These are phyloP conservation scores for Achatina immaculata DNA, from an alignment of 1,140 invertebrate species.

Conservation along the genomic window DNA sequence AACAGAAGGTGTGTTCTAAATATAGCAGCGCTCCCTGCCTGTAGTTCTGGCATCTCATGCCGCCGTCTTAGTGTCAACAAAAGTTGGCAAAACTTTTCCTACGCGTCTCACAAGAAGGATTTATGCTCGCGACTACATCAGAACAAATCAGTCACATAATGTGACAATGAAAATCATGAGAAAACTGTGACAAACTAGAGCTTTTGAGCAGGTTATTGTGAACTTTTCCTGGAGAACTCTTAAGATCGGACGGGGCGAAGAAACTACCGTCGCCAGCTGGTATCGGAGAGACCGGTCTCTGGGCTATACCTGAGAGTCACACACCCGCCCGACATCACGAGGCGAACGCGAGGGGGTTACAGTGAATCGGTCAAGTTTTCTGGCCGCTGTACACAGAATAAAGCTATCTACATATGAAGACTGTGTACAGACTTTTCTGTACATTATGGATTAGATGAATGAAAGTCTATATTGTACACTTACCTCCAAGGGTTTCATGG, in stretches of 20 bases:
- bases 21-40: conserved; percentile 22
- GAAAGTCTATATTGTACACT: conserved; percentile 31
- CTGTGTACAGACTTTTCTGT: too few relatives aligned
- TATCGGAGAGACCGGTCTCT: neutral
- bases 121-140: neutral
- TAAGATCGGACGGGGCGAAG: neutral
- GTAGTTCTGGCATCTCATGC: conserved; percentile 23
- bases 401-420: too few relatives aligned
- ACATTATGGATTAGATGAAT: conserved; percentile 5
- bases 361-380: neutral
- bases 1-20: conserved; percentile 32
- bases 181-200: neutral
- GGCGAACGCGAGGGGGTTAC: neutral
- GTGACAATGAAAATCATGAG: neutral
- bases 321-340: conserved; percentile 2
- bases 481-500: conserved; percentile 59
- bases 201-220: neutral
- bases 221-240: neutral
- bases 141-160: neutral
- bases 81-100: conserved; percentile 23
- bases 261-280: neutral
- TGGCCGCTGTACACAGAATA: too few relatives aligned
- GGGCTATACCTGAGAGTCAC: conserved; percentile 4
- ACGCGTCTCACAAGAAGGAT: neutral
- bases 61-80: conserved; percentile 30